Evolutionary conservation across 2,113 vertebrate genomes (phyloP), one percentile per base, ranked within the genome.

Genomic region (Pomatostomus ruficeps): DNA sequence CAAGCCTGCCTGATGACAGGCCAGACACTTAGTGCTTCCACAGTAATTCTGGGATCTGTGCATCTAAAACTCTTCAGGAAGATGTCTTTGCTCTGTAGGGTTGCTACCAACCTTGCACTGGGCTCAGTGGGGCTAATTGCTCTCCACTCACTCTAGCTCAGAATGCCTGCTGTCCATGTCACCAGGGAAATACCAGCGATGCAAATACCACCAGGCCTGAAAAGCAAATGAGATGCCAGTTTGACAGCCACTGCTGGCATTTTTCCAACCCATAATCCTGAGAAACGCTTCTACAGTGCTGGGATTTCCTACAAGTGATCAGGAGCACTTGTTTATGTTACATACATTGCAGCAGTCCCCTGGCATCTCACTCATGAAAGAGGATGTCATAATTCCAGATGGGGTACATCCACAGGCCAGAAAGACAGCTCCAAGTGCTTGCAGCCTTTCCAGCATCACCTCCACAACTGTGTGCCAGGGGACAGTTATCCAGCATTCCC

Each of bases 401-500:
- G 13, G 5, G 10, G 61, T 15, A 77, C 11, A 66, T 63, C 5
- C 0, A 0, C 29, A 49, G 21, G 6, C 7, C 40, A 74, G 35
- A 52, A 77, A 29, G 54, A 52, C 35, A 73, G 38, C 4, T 61
- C 38, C 26, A 51, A 74, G 9, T 31, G 25, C 38, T 70, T 48
- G 54, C 11, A 85, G n/a, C 6, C 35, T 51, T 45, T 28, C 28
- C 74, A 68, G 36, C 25, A 38, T 35, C 29, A 68, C 6, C 7
- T 28, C 14, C n/a, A 24, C 3, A 5, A 12, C 10, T 38, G 11
- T 31, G 23, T 7, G 48, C 21, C 46, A 74, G 21, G 2, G 20
- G 18, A 58, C 12, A 65, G 31, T 11, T 28, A 36, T 11, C 16
- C 58, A 65, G 25, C 25, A 67, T 3, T 29, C 49, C 9, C 20